Conservation (phyloP, 2,888 invertebrate species). For the Hymenopus coronatus region DNA sequence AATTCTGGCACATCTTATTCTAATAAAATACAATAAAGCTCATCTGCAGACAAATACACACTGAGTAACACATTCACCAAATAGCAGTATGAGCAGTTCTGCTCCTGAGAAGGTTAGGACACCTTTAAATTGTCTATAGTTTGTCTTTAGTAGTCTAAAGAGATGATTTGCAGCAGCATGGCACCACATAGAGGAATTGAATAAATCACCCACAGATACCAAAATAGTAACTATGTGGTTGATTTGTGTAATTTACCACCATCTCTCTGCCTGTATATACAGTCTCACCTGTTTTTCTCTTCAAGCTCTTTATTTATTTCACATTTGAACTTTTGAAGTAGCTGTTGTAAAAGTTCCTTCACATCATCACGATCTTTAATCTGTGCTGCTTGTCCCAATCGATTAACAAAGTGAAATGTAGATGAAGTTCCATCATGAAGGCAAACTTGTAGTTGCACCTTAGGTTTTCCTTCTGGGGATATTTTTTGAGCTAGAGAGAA, state of each 20-base stretch:
- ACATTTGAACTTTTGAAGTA: constrained; percentile 89
- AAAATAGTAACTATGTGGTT: too few species aligned
- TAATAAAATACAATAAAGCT: too few species aligned
- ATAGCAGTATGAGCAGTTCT: too few species aligned
- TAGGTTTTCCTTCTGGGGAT: constrained; percentile 93
- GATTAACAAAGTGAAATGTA: constrained; percentile 96
- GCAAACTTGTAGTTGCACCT: constrained; percentile 96
- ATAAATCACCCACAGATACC: too few species aligned
- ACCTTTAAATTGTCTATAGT: too few species aligned
- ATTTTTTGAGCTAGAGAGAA: constrained; percentile 84
- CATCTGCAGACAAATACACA: too few species aligned
- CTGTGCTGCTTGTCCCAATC: constrained; percentile 77
- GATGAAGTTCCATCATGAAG: constrained; percentile 90
- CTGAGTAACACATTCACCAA: too few species aligned
- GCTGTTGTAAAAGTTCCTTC: constrained; percentile 84
- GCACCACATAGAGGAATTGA: too few species aligned
- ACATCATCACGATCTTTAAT: constrained; percentile 88
- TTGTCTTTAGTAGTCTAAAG: too few species aligned
- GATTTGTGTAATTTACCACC: background rate
- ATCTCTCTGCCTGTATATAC: background rate
- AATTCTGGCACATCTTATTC: too few species aligned
- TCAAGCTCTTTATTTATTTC: constrained; percentile 89
- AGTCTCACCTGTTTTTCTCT: constrained; percentile 71
- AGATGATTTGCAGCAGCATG: too few species aligned
- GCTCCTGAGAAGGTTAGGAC: too few species aligned